Evolutionary conservation across 2,113 vertebrate species (phyloP).

Genomic region (Ailurus styani): DNA sequence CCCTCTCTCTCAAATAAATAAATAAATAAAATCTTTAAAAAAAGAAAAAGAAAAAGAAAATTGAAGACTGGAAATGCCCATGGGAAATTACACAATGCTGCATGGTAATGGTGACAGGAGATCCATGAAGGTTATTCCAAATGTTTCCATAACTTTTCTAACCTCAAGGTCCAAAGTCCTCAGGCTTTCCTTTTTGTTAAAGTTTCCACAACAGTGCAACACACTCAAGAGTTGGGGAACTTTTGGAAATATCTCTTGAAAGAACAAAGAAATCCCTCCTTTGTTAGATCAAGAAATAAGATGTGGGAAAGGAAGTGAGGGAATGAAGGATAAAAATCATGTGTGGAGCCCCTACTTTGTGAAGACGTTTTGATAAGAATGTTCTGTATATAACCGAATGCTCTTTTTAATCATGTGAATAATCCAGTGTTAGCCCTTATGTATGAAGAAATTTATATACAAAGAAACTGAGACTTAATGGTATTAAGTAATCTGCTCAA

Average conservation of each 20-base stretch:
- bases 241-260: neutral
- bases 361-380: neutral
- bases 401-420: neutral
- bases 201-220: neutral
- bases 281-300: neutral
- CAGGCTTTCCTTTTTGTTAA: constrained; percentile 14
- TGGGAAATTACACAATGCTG: neutral
- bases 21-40: neutral
- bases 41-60: neutral
- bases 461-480: neutral
- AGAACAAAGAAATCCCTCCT: neutral
- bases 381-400: neutral
- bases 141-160: neutral
- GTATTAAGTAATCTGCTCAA: neutral
- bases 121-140: neutral
- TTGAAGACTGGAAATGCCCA: neutral
- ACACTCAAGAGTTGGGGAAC: neutral
- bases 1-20: neutral
- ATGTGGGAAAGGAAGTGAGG: neutral
- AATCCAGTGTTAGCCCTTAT: neutral
- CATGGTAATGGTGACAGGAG: neutral
- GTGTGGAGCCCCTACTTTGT: neutral
- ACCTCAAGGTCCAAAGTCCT: neutral
- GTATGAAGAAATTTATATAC: neutral
- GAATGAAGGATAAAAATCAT: neutral